phyloP scores from a whole-genome alignment of 1,140 invertebrate genomes.

The Drosophila grimshawi region DNA sequence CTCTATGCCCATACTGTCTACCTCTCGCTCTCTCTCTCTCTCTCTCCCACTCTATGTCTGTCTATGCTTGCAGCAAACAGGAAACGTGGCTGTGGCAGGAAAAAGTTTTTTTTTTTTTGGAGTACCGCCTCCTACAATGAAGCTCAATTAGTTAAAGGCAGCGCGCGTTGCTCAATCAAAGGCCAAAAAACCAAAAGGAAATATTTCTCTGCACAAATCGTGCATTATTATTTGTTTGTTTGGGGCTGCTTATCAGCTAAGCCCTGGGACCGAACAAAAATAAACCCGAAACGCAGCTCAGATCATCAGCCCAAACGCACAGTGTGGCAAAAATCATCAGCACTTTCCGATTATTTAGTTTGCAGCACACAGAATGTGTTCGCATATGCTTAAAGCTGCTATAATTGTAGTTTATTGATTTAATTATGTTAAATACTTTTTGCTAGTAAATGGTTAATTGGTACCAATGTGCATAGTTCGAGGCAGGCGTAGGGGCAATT shows the following conservation, averaged over 20 bases:
- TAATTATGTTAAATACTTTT: too few species aligned
- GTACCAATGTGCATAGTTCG: constrained; percentile 49
- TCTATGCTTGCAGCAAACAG: constrained; percentile 30
- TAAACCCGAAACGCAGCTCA: constrained; percentile 45
- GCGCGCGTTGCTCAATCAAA: constrained; percentile 70
- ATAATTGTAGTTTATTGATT: neutral
- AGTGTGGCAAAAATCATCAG: constrained; percentile 23
- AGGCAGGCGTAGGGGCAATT: constrained; percentile 74
- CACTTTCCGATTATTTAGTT: too few species aligned
- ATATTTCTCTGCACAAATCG: constrained; percentile 59
- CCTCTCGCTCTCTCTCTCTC: neutral
- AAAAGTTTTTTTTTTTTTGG: neutral
- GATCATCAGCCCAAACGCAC: constrained; percentile 40
- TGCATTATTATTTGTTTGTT: constrained; percentile 82
- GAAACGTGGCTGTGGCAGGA: constrained; percentile 47
- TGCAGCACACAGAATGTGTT: too few species aligned
- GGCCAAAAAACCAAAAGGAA: constrained; percentile 24
- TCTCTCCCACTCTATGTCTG: neutral
- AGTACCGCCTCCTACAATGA: constrained; percentile 63
- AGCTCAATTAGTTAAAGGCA: constrained; percentile 78
- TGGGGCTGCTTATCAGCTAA: constrained; percentile 74
- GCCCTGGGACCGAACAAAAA: constrained; percentile 26
- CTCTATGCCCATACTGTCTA: constrained; percentile 14
- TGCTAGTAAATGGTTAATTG: too few species aligned
- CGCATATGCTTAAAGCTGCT: too few species aligned